Conservation (phyloP, 2,888 invertebrate species). For the Tanytarsus gracilentus region DNA sequence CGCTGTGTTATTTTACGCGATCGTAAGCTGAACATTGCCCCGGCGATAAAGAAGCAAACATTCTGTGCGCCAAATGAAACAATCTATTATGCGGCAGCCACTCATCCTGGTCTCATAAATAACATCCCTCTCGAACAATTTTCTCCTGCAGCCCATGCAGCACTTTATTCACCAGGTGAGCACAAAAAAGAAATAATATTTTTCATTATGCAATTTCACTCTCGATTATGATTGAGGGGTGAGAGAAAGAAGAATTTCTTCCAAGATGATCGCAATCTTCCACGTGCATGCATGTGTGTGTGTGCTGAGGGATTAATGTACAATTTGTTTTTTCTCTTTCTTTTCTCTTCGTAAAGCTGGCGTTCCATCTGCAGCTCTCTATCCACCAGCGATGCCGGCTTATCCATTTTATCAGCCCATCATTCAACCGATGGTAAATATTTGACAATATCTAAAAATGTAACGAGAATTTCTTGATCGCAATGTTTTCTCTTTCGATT, state of each 20-base stretch:
- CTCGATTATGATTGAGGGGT: not conserved
- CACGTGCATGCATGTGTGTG: not conserved
- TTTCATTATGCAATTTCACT: not conserved
- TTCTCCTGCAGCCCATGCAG: conserved; percentile 38
- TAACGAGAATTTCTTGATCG: conserved; percentile 1
- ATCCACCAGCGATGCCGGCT: conserved; percentile 45
- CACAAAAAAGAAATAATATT: not conserved
- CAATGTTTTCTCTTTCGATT: conserved; percentile 30
- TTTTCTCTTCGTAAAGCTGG: conserved; percentile 33
- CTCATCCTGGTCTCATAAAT: conserved; percentile 44
- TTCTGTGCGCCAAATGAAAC: conserved; percentile 45
- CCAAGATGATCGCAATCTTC: conserved; percentile 13
- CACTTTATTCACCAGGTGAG: conserved; percentile 43
- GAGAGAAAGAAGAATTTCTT: not conserved
- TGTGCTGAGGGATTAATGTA: conserved; percentile 10
- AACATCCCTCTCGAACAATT: conserved; percentile 46
- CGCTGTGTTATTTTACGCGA: conserved; percentile 70
- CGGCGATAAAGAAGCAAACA: conserved; percentile 73
- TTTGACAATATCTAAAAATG: too few species aligned
- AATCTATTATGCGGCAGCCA: conserved; percentile 44
- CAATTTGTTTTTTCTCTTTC: conserved; percentile 1
- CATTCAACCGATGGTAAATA: conserved; percentile 44
- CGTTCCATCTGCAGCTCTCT: conserved; percentile 40
- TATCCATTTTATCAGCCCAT: conserved; percentile 46
- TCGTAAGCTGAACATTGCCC: conserved; percentile 75